Evolutionary conservation across 1,140 invertebrate species (phyloP).

Genomic region (Drosophila repletoides): DNA sequence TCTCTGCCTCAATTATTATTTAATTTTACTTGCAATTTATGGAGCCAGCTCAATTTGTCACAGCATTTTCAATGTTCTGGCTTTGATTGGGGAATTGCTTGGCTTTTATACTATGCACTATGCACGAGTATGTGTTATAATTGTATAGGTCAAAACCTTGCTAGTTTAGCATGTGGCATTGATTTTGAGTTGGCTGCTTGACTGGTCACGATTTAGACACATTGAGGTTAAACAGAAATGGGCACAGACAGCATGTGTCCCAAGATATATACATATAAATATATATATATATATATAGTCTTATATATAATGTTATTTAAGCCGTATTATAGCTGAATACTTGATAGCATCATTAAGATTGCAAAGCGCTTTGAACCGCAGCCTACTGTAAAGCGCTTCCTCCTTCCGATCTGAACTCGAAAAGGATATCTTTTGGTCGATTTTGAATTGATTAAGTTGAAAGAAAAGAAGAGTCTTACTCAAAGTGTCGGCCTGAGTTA

Average conservation of each 20-base stretch:
- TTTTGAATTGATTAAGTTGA: no score
- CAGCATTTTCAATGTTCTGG: constrained; percentile 3
- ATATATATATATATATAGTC: no score
- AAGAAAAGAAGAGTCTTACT: no score
- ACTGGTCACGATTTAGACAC: not conserved
- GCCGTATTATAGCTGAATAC: not conserved
- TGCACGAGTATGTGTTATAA: not conserved
- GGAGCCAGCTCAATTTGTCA: constrained; percentile 60
- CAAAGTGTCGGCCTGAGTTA: no score
- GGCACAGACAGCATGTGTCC: not conserved
- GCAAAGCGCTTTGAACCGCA: no score
- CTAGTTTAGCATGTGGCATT: constrained; percentile 23
- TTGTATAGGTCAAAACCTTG: constrained; percentile 19
- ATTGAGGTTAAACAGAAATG: not conserved
- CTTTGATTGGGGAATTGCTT: constrained; percentile 30
- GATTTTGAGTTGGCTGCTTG: constrained; percentile 17
- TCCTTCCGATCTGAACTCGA: no score
- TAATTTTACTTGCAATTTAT: constrained; percentile 54
- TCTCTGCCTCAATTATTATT: constrained; percentile 68
- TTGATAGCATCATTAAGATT: no score
- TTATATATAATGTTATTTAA: not conserved
- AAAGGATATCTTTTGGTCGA: no score
- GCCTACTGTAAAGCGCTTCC: no score
- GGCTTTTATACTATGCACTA: not conserved
- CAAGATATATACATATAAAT: no score